Percentiles rank a stretch among this genome's conserved stretches.
These are phyloP conservation scores for Syritta pipiens DNA, from an alignment of 2,888 invertebrate genomes.

Conservation along the genomic window DNA sequence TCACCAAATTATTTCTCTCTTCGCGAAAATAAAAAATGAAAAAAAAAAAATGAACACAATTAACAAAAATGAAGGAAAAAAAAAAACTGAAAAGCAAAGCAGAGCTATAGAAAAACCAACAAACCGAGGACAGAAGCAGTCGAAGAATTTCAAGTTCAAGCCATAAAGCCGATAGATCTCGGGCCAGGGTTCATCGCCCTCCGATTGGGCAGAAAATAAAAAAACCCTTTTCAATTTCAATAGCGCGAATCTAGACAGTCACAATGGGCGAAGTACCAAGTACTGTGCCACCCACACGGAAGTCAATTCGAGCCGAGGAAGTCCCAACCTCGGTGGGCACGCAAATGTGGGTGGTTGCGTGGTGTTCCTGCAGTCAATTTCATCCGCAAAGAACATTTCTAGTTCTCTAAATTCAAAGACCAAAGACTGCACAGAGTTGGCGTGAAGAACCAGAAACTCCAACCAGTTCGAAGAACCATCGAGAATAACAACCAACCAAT, in stretches of 20 bases:
- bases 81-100: conserved; percentile 11
- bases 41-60: conserved; percentile 34
- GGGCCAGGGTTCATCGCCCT: conserved; percentile 48
- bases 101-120: conserved; percentile 12
- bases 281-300: conserved; percentile 56
- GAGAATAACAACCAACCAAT: conserved; percentile 27
- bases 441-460: conserved; percentile 23
- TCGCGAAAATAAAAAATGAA: conserved; percentile 28
- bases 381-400: conserved; percentile 26
- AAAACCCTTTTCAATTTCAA: conserved; percentile 60
- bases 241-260: conserved; percentile 43
- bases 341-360: conserved; percentile 41
- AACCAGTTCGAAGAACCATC: conserved; percentile 41
- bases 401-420: background rate
- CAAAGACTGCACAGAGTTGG: background rate
- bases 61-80: conserved; percentile 22
- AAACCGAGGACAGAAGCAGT: conserved; percentile 19
- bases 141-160: conserved; percentile 62
- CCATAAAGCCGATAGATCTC: conserved; percentile 37
- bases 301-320: conserved; percentile 42
- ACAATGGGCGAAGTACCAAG: conserved; percentile 29
- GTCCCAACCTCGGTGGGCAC: conserved; percentile 34
- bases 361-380: conserved; percentile 15
- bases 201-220: conserved; percentile 23
- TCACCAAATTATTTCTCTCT: conserved; percentile 65